phyloP scores from a whole-genome alignment of 1,140 invertebrate species.

The Plectus sambesii region DNA sequence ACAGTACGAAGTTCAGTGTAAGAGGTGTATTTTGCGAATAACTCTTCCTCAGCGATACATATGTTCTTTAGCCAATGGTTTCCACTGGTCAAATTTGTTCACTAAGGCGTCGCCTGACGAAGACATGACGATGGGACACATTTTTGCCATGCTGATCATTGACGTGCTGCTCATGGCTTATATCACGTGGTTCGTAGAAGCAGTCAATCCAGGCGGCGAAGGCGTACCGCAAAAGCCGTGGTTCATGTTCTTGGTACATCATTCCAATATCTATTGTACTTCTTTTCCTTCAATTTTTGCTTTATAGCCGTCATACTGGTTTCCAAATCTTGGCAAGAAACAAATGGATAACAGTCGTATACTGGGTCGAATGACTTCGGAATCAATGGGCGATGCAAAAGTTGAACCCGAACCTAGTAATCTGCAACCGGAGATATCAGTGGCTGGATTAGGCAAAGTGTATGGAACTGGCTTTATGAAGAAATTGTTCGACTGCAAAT shows the following conservation, averaged over 20 bases:
- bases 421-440: slow-evolving; percentile 23
- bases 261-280: slow-evolving; percentile 10
- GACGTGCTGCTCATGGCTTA: slow-evolving; percentile 58
- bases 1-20: slow-evolving; percentile 32
- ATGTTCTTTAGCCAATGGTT: slow-evolving; percentile 24
- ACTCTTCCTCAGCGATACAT: slow-evolving; percentile 11
- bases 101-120: slow-evolving; percentile 27
- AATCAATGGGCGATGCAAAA: slow-evolving; percentile 9
- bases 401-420: slow-evolving; percentile 25
- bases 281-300: slow-evolving; percentile 2
- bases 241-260: slow-evolving; percentile 30
- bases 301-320: slow-evolving; percentile 55
- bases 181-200: slow-evolving; percentile 59
- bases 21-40: background rate
- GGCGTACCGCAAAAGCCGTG: slow-evolving; percentile 34
- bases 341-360: slow-evolving; percentile 7
- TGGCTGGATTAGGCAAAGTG: slow-evolving; percentile 27
- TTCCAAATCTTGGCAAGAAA: slow-evolving; percentile 55
- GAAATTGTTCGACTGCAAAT: slow-evolving; percentile 48
- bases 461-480: slow-evolving; percentile 34
- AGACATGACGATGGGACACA: slow-evolving; percentile 27
- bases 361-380: no score
- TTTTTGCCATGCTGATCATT: slow-evolving; percentile 55
- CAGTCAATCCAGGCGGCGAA: slow-evolving; percentile 54
- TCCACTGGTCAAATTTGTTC: slow-evolving; percentile 26